phyloP scores from a whole-genome alignment of 2,888 invertebrate genomes.

The Mystacides longicornis region DNA sequence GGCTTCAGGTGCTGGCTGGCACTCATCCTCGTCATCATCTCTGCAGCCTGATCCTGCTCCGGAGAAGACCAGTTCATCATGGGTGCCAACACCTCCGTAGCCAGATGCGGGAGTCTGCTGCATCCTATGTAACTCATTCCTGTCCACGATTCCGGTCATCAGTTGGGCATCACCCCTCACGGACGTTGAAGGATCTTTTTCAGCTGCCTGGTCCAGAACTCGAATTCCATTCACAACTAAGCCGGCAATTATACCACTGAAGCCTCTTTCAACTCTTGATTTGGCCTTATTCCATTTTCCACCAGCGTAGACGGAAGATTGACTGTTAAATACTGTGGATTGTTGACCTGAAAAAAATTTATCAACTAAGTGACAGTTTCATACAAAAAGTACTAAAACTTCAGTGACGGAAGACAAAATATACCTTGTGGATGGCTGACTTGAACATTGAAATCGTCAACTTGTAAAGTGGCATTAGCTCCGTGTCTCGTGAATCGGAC shows the following conservation, averaged over 20 bases:
- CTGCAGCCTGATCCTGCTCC: slow-evolving; percentile 88
- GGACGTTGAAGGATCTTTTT: slow-evolving; percentile 69
- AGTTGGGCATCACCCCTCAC: slow-evolving; percentile 78
- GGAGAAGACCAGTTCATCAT: slow-evolving; percentile 87
- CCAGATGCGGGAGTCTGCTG: slow-evolving; percentile 84
- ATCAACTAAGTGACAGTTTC: too few species aligned
- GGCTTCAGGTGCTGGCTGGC: slow-evolving; percentile 73
- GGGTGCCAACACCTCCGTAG: slow-evolving; percentile 55
- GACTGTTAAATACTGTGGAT: slow-evolving; percentile 83
- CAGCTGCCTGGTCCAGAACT: slow-evolving; percentile 77
- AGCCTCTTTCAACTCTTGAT: slow-evolving; percentile 66
- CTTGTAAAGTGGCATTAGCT: slow-evolving; percentile 82
- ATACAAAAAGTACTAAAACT: background rate
- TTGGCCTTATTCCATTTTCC: slow-evolving; percentile 69
- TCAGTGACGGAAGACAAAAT: background rate
- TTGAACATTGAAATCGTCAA: slow-evolving; percentile 85
- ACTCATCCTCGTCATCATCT: slow-evolving; percentile 89
- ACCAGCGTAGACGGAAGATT: slow-evolving; percentile 82
- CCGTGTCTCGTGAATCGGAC: slow-evolving; percentile 83
- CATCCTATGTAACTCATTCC: slow-evolving; percentile 73
- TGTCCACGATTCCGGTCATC: slow-evolving; percentile 66
- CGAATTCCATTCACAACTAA: slow-evolving; percentile 80
- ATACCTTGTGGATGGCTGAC: slow-evolving; percentile 79
- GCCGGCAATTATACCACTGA: slow-evolving; percentile 84
- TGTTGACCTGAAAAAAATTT: slow-evolving; percentile 59